Conservation (phyloP, 2,888 invertebrate genomes). For the Limenitis camilla region DNA sequence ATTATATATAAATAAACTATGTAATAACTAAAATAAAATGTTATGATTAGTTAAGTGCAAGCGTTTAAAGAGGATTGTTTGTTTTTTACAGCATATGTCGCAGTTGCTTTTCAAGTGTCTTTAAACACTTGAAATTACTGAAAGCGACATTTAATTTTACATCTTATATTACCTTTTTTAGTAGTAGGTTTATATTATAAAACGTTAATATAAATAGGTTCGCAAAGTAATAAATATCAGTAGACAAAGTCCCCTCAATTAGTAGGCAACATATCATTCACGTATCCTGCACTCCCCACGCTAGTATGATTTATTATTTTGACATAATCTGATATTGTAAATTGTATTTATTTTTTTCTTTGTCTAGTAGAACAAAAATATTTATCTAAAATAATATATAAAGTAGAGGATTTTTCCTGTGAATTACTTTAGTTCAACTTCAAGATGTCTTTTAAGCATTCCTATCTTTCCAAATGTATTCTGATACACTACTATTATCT, state of each 20-base stretch:
- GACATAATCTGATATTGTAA: slow-evolving; percentile 5
- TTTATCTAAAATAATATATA: background rate
- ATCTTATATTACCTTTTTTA: too few species aligned
- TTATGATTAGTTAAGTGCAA: too few species aligned
- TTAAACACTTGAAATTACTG: too few species aligned
- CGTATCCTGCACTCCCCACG: background rate
- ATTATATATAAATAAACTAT: too few species aligned
- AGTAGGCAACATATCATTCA: background rate
- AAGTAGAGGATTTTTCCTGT: background rate
- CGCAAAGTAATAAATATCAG: background rate
- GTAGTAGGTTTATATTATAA: background rate
- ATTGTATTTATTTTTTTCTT: background rate
- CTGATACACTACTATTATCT: background rate
- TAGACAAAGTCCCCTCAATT: background rate
- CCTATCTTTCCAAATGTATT: too few species aligned
- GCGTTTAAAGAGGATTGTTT: too few species aligned
- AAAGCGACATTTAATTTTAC: too few species aligned
- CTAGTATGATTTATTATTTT: slow-evolving; percentile 1
- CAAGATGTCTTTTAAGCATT: too few species aligned
- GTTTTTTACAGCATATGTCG: too few species aligned
- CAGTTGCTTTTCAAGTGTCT: too few species aligned
- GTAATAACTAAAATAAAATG: too few species aligned
- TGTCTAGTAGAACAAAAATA: background rate
- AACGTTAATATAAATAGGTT: background rate
- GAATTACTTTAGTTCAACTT: too few species aligned